Conservation (phyloP, 2,113 vertebrate species). For the Puma concolor region DNA sequence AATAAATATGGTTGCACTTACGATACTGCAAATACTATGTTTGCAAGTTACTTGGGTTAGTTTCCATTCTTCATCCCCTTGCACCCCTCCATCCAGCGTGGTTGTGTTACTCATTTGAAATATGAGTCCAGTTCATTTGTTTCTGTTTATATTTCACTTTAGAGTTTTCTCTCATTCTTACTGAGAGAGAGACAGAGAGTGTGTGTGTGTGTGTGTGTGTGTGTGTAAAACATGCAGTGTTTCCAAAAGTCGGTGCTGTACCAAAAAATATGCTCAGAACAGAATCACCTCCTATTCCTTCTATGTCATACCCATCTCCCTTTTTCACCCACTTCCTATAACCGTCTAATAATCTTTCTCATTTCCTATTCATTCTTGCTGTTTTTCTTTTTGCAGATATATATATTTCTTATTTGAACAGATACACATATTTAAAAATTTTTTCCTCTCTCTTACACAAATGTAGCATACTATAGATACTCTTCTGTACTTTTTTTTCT, state of each 20-base stretch:
- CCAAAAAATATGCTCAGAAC: not conserved
- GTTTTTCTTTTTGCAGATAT: not conserved
- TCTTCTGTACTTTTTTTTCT: not conserved
- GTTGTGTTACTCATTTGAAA: not conserved
- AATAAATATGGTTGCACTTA: not conserved
- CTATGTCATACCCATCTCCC: not conserved
- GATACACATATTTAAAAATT: not conserved
- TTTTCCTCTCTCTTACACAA: not conserved
- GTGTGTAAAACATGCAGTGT: not conserved
- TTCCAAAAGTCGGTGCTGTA: not conserved
- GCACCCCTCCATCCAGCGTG: not conserved
- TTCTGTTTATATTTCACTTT: slow-evolving; percentile 12
- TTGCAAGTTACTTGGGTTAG: not conserved
- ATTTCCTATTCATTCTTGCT: not conserved
- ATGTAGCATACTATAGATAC: not conserved
- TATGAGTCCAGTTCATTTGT: not conserved
- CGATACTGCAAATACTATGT: not conserved
- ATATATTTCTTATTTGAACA: not conserved
- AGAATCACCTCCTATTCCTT: not conserved
- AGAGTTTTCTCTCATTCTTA: not conserved
- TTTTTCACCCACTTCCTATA: not conserved
- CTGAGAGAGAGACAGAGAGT: too few species aligned
- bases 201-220: not conserved
- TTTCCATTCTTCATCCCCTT: not conserved
- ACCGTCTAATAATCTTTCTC: not conserved